A percentile compares a stretch with the other conserved stretches of the same genome.
Conservation (phyloP, 1,140 invertebrate genomes). For the Asobara japonica region DNA sequence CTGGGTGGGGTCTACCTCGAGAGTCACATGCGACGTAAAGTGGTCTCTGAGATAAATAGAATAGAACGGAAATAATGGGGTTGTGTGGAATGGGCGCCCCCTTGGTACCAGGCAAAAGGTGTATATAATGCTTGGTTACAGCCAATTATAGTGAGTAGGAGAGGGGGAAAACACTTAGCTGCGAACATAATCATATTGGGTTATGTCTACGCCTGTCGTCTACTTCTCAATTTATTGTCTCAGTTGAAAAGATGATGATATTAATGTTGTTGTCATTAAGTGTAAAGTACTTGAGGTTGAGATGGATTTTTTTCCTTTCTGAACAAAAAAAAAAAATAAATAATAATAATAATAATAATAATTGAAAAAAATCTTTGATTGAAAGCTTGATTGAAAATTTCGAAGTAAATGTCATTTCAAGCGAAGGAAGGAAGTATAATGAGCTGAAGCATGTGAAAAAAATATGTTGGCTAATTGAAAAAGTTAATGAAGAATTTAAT, state of each 20-base stretch:
- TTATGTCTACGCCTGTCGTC: not conserved
- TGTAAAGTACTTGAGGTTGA: not conserved
- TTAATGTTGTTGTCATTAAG: not conserved
- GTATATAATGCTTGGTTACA: slow-evolving; percentile 12
- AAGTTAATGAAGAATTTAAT: not conserved
- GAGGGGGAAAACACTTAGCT: not conserved
- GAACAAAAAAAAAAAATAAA: too few species aligned
- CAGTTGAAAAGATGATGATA: not conserved
- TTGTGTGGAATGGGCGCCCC: not conserved
- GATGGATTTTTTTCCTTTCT: too few species aligned
- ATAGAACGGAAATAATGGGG: slow-evolving; percentile 12
- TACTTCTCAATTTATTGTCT: not conserved
- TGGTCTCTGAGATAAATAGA: slow-evolving; percentile 28
- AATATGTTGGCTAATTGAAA: not conserved
- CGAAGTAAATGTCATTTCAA: not conserved
- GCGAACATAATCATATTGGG: slow-evolving; percentile 7
- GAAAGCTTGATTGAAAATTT: not conserved
- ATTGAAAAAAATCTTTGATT: too few species aligned
- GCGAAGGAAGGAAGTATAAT: not conserved
- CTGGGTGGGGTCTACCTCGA: not conserved
- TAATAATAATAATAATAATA: too few species aligned
- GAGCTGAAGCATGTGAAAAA: not conserved
- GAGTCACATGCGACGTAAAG: slow-evolving; percentile 14
- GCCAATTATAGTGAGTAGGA: slow-evolving; percentile 4
- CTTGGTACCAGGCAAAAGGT: not conserved